These are phyloP conservation scores for Bombus turneri DNA, from an alignment of 1,140 invertebrate species.

Conservation along the genomic window DNA sequence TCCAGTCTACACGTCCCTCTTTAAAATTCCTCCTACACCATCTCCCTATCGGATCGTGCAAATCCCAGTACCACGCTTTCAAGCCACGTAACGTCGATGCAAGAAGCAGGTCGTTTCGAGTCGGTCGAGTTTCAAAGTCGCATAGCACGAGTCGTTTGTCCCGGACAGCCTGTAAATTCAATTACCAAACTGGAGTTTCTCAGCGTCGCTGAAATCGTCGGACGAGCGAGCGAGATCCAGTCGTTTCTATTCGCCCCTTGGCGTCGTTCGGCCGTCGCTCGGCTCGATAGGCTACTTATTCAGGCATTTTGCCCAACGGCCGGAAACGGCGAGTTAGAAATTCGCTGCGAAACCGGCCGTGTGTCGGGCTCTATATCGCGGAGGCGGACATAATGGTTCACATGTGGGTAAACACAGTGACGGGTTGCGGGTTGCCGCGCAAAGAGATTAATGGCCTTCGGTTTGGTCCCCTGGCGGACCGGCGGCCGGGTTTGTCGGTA, in stretches of 20 bases:
- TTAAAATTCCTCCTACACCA: background rate
- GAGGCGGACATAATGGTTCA: conserved; percentile 82
- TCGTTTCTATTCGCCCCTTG: background rate
- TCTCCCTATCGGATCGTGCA: background rate
- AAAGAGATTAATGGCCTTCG: conserved; percentile 80
- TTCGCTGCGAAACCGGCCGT: conserved; percentile 51
- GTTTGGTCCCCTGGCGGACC: conserved; percentile 73
- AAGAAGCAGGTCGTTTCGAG: background rate
- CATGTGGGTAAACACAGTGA: conserved; percentile 83
- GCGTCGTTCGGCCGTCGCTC: background rate
- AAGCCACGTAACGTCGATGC: background rate
- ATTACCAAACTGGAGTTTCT: background rate
- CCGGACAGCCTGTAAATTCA: conserved; percentile 10
- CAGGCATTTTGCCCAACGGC: conserved; percentile 47
- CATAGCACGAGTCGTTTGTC: background rate
- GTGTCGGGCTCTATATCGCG: conserved; percentile 69
- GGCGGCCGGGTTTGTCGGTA: conserved; percentile 44
- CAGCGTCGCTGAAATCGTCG: background rate
- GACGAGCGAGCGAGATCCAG: background rate
- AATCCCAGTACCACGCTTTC: background rate
- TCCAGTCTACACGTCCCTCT: background rate
- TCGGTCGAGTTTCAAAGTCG: background rate
- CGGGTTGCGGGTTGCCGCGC: conserved; percentile 81
- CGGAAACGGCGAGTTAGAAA: conserved; percentile 63
- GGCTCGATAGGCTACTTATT: conserved; percentile 36